Conservation (phyloP, 2,888 invertebrate species). For the Sarcophaga rosellei region DNA sequence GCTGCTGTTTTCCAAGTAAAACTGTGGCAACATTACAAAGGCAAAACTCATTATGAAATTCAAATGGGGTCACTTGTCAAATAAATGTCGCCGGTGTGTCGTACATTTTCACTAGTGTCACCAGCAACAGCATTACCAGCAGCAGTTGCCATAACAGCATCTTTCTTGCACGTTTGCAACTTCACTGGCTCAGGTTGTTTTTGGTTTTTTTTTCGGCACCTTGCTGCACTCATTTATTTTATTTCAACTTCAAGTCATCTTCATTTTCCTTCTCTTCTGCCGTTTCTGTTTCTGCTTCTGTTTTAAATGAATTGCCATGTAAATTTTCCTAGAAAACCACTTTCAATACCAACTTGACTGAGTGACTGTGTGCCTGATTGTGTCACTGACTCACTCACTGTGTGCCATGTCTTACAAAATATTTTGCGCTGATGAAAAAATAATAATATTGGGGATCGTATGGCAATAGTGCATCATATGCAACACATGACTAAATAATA, state of each 20-base stretch:
- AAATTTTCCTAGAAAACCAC: slow-evolving; percentile 53
- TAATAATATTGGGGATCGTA: background rate
- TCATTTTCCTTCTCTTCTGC: background rate
- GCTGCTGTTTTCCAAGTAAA: background rate
- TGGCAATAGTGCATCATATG: slow-evolving; percentile 31
- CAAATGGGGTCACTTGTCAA: slow-evolving; percentile 66
- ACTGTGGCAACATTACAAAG: background rate
- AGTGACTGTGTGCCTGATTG: background rate
- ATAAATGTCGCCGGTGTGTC: slow-evolving; percentile 49
- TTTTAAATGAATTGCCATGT: background rate
- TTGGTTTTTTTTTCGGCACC: background rate
- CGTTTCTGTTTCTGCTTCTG: background rate
- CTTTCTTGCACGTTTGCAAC: background rate
- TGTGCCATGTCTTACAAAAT: slow-evolving; percentile 41
- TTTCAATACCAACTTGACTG: slow-evolving; percentile 43
- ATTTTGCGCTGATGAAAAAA: background rate
- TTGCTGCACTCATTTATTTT: too few species aligned
- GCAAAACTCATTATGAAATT: slow-evolving; percentile 48
- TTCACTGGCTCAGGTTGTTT: slow-evolving; percentile 5
- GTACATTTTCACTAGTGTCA: slow-evolving; percentile 27
- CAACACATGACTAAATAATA: slow-evolving; percentile 48
- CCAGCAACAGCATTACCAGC: background rate
- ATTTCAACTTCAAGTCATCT: too few species aligned
- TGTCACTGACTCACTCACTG: too few species aligned
- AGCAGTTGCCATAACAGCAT: slow-evolving; percentile 25